phyloP scores from a whole-genome alignment of 2,797 vertebrate genomes.

The Falco rusticolus region DNA sequence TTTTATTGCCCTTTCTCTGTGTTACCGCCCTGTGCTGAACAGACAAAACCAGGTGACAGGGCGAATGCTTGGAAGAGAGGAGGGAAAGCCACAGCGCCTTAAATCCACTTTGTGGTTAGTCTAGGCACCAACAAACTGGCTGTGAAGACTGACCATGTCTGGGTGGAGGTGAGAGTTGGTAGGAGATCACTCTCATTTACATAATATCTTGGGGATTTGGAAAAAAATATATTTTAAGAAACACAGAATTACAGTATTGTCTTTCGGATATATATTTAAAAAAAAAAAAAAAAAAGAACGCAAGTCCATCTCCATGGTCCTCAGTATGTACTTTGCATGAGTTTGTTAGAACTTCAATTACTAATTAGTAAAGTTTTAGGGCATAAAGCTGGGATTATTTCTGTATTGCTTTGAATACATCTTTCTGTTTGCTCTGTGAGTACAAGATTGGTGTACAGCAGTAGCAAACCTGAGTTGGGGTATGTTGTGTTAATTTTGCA shows the following conservation, averaged over 20 bases:
- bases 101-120: neutral
- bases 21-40: neutral
- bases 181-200: neutral
- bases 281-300: neutral
- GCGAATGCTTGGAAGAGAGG: neutral
- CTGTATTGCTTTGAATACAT: neutral
- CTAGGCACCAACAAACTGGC: neutral
- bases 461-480: neutral
- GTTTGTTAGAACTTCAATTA: neutral
- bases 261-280: neutral
- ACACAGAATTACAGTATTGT: neutral
- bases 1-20: neutral
- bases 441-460: neutral
- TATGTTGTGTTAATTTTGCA: neutral
- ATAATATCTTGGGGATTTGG: neutral
- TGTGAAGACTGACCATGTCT: neutral
- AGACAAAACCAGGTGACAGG: neutral
- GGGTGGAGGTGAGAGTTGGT: neutral
- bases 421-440: neutral
- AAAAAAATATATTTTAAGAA: neutral
- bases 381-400: neutral
- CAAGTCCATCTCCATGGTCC: neutral
- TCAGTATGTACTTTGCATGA: neutral
- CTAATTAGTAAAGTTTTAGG: neutral
- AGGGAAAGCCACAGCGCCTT: neutral